Evolutionary conservation across 2,888 invertebrate species (phyloP).

Genomic region (Abrostola triplasia): DNA sequence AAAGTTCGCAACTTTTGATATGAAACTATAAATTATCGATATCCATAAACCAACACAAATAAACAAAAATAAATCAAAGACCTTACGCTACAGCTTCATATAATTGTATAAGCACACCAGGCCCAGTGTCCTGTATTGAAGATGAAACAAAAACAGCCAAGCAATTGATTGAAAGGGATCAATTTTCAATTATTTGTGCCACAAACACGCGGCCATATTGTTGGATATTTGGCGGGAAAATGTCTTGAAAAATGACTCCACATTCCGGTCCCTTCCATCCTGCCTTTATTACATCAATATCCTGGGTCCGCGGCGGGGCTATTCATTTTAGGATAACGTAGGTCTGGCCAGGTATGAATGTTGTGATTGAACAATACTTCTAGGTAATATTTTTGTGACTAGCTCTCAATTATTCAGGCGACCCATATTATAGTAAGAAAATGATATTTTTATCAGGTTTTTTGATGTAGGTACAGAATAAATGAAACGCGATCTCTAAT

Average conservation of each 20-base stretch:
- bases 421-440: neutral
- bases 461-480: neutral
- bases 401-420: neutral
- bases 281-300: conserved; percentile 60
- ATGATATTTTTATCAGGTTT: neutral
- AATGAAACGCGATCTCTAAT: too few relatives aligned
- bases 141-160: conserved; percentile 46
- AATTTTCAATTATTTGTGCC: conserved; percentile 60
- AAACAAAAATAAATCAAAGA: conserved; percentile 8
- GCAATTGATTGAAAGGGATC: conserved; percentile 55
- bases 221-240: conserved; percentile 57
- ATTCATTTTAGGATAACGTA: conserved; percentile 41
- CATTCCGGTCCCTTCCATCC: conserved; percentile 56
- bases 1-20: neutral
- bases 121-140: conserved; percentile 12
- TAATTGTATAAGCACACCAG: conserved; percentile 2
- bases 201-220: conserved; percentile 51
- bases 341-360: conserved; percentile 19
- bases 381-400: neutral
- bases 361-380: conserved; percentile 26
- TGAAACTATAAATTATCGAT: neutral
- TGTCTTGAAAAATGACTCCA: conserved; percentile 59
- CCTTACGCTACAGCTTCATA: neutral
- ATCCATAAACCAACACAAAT: neutral
- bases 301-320: conserved; percentile 40